These are phyloP conservation scores for Odocoileus virginianus DNA, from an alignment of 2,113 vertebrate species.

Conservation along the genomic window DNA sequence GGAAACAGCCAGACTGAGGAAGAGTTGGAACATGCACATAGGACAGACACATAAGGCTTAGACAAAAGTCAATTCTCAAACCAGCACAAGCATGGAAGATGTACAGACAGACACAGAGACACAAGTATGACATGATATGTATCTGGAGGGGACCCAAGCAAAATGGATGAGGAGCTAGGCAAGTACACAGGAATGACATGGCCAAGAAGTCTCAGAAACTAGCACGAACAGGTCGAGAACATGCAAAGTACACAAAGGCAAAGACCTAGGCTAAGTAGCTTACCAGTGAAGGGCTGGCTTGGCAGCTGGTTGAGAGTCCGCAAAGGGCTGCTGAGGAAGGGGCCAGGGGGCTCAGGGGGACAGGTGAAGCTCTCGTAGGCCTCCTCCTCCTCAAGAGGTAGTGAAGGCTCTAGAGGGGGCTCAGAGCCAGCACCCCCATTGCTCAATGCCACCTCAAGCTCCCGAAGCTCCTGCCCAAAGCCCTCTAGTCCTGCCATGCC, in stretches of 20 bases:
- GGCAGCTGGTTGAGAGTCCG: conserved; percentile 81
- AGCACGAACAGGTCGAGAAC: conserved; percentile 54
- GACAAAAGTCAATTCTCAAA: conserved; percentile 49
- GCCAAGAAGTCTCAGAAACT: conserved; percentile 53
- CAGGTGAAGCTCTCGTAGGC: conserved; percentile 77
- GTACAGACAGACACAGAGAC: background rate
- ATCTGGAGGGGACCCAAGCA: conserved; percentile 54
- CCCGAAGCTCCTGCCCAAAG: conserved; percentile 89
- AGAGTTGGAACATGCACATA: conserved; percentile 54
- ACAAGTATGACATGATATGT: background rate
- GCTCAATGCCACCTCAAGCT: conserved; percentile 86
- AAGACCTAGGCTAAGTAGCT: conserved; percentile 55
- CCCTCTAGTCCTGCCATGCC: conserved; percentile 81
- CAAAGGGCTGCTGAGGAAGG: conserved; percentile 83
- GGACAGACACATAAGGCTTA: conserved; percentile 38
- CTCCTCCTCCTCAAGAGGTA: conserved; percentile 76
- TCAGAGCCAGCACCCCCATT: conserved; percentile 77
- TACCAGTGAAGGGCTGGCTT: conserved; percentile 94
- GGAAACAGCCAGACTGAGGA: conserved; percentile 24
- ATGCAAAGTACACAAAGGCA: conserved; percentile 55
- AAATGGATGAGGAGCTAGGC: conserved; percentile 46
- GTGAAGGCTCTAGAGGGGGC: conserved; percentile 51
- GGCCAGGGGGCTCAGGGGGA: conserved; percentile 72
- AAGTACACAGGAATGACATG: conserved; percentile 42
- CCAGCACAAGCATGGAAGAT: conserved; percentile 60